A percentile compares a stretch with the other conserved stretches of the same genome.
These are phyloP conservation scores for Penaeus monodon DNA, from an alignment of 2,888 invertebrate genomes.

Conservation along the genomic window DNA sequence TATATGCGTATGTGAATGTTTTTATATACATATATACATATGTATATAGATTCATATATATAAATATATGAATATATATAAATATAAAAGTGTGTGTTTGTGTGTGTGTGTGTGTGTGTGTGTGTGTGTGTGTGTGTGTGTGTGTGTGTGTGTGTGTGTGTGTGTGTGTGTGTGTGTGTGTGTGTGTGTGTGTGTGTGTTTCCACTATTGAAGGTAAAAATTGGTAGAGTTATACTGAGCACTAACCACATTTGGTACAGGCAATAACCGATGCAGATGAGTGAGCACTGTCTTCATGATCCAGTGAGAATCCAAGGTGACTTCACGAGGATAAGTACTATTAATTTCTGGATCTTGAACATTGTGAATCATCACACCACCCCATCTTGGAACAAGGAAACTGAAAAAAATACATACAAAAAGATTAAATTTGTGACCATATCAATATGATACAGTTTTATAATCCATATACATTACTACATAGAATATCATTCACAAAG, in stretches of 20 bases:
- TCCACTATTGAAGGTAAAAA: neutral
- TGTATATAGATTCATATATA: too few species aligned
- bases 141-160: neutral
- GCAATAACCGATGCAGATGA: conserved; percentile 81
- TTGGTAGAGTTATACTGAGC: too few species aligned
- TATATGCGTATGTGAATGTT: too few species aligned
- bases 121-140: too few species aligned
- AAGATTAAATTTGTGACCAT: neutral
- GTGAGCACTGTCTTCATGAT: conserved; percentile 84
- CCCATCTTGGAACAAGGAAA: conserved; percentile 80
- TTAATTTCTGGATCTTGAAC: conserved; percentile 71
- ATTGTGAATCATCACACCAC: conserved; percentile 85
- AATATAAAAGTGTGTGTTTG: too few species aligned
- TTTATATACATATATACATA: too few species aligned
- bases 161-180: neutral
- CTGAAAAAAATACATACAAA: conserved; percentile 57
- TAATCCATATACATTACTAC: too few species aligned
- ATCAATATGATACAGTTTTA: too few species aligned
- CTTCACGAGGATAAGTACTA: conserved; percentile 14
- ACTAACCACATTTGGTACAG: conserved; percentile 72
- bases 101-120: too few species aligned
- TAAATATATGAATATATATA: too few species aligned
- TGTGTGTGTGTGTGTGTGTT: neutral
- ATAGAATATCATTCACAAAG: too few species aligned
- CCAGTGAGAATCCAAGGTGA: conserved; percentile 73